Conservation (phyloP, 2,797 vertebrate genomes). For the Denticeps clupeoides region DNA sequence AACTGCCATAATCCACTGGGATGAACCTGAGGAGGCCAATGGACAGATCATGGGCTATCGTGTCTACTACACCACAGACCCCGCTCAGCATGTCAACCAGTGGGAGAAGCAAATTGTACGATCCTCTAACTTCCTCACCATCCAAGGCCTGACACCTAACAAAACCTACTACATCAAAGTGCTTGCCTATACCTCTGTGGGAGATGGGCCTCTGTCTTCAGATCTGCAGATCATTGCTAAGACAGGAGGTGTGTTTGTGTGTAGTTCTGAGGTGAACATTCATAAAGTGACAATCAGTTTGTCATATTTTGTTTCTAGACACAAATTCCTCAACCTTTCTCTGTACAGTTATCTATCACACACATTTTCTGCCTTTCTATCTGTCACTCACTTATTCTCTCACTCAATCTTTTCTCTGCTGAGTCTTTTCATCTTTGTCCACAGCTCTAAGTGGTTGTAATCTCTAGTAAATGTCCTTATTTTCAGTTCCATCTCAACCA, state of each 20-base stretch:
- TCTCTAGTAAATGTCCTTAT: too few relatives aligned
- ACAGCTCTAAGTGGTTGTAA: constrained; percentile 26
- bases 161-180: constrained; percentile 96
- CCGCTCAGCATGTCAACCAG: constrained; percentile 76
- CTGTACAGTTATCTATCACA: not conserved
- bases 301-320: too few relatives aligned
- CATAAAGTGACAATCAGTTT: too few relatives aligned
- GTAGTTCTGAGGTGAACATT: too few relatives aligned
- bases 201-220: constrained; percentile 88
- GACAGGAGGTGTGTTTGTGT: constrained; percentile 77
- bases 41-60: constrained; percentile 95
- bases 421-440: constrained; percentile 20
- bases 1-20: constrained; percentile 95
- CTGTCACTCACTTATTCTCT: not conserved
- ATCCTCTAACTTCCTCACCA: constrained; percentile 85
- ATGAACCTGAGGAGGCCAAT: constrained; percentile 92
- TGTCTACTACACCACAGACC: constrained; percentile 91
- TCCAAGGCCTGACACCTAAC: constrained; percentile 86
- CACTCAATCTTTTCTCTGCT: too few relatives aligned
- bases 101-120: constrained; percentile 97
- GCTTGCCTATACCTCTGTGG: constrained; percentile 91
- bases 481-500: constrained; percentile 93
- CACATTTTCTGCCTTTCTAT: not conserved
- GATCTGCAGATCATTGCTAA: constrained; percentile 97
- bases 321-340: not conserved